These are phyloP conservation scores for Scaptodrosophila lebanonensis DNA, from an alignment of 1,140 invertebrate genomes.

Conservation along the genomic window DNA sequence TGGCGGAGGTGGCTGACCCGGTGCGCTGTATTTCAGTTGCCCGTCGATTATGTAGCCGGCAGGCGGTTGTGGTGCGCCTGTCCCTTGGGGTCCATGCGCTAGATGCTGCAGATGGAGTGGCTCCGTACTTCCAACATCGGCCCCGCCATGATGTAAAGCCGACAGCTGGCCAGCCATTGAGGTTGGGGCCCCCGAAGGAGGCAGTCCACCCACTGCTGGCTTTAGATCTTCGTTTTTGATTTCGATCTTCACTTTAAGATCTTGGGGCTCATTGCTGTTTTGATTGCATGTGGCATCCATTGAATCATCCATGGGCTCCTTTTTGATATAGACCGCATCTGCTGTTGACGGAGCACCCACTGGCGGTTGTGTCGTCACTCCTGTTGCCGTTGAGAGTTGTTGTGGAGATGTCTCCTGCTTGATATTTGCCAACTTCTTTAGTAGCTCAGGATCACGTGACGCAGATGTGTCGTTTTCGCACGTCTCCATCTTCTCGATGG, in stretches of 20 bases:
- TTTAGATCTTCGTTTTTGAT: conserved; percentile 72
- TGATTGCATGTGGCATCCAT: conserved; percentile 75
- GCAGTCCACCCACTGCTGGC: background rate
- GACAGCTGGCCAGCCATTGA: conserved; percentile 31
- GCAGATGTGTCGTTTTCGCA: conserved; percentile 40
- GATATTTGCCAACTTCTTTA: conserved; percentile 72
- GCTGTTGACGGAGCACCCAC: conserved; percentile 60
- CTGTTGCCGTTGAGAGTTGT: conserved; percentile 34
- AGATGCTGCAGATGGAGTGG: conserved; percentile 54
- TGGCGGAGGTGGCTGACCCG: conserved; percentile 41
- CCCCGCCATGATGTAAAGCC: conserved; percentile 18
- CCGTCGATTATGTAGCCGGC: conserved; percentile 65
- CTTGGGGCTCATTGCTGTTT: conserved; percentile 76
- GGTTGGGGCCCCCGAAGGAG: conserved; percentile 20
- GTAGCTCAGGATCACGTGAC: conserved; percentile 63
- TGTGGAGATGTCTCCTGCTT: conserved; percentile 64
- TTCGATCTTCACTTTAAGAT: conserved; percentile 76
- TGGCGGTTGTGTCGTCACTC: conserved; percentile 53
- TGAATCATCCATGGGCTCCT: conserved; percentile 76
- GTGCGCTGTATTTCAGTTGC: conserved; percentile 59
- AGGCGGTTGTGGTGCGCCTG: conserved; percentile 33
- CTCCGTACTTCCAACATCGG: conserved; percentile 18
- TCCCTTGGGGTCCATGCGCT: conserved; percentile 31
- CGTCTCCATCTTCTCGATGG: conserved; percentile 64
- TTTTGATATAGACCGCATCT: conserved; percentile 73